Evolutionary conservation across 1,140 invertebrate species (phyloP), one percentile per base, ranked within the genome.

Genomic region (Ladona fulva): DNA sequence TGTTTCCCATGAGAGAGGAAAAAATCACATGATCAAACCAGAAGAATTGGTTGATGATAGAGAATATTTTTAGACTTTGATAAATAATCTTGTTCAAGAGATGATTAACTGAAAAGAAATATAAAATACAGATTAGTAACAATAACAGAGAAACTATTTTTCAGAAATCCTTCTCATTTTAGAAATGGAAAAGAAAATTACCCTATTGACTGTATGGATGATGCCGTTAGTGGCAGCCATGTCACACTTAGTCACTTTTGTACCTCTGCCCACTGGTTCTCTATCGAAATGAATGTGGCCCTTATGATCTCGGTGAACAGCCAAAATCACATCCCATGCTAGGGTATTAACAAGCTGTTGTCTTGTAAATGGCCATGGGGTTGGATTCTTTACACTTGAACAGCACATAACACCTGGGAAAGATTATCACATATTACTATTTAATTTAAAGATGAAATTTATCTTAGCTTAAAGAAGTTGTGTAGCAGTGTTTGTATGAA

Each of bases 401-500:
- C 84, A 86, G 80, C 85, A 86, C 11, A 86, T 37, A 42, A 81
- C 78, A 79, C 85, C 84, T 84, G 78, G 1, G 66, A 77, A 42
- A 76, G 42, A 25, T 42, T 76, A 80, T 37, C 8, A 37, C 8
- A n/a, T n/a, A n/a, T n/a, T n/a, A n/a, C 29, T 5, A 37, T 37
- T 37, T 1, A 37, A 8, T 37, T 1, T 37, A 37, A 37, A 8
- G 1, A 37, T 5, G 29, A 37, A 37, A 8, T 37, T 5, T 37
- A 37, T 37, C 8, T 37, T 37, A 1, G 8, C 8, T 37, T 37
- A 5, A 5, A 37, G 8, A 37, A 37, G 1, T 8, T 37, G 1
- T 37, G 3, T 37, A 37, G 29, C 29, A 37, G 1, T n/a, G n/a
- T n/a, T n/a, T n/a, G n/a, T 37, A 37, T 37, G 29, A 37, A 37